phyloP scores from a whole-genome alignment of 2,888 invertebrate genomes.

The Lasioglossum malachurum region DNA sequence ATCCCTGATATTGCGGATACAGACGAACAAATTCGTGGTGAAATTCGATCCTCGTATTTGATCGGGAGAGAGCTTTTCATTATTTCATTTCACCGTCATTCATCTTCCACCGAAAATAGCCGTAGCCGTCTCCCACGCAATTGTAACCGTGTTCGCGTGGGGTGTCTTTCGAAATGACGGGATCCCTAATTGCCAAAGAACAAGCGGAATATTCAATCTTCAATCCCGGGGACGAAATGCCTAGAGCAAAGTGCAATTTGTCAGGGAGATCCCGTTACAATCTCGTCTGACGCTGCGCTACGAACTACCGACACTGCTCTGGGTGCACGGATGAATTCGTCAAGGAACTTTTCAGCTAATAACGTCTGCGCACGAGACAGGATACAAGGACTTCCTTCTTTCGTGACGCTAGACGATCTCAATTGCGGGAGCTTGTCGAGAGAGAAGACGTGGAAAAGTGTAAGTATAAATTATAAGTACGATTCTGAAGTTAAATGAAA shows the following conservation, averaged over 20 bases:
- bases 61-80: not conserved
- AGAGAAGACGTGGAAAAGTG: too few relatives aligned
- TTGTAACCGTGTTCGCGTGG: not conserved
- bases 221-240: not conserved
- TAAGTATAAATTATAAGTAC: too few relatives aligned
- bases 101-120: not conserved
- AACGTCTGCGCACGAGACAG: slow-evolving; percentile 14
- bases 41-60: not conserved
- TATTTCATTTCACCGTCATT: too few relatives aligned
- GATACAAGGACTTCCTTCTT: slow-evolving; percentile 5
- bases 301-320: slow-evolving; percentile 1
- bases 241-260: slow-evolving; percentile 35
- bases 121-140: not conserved
- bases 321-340: slow-evolving; percentile 36
- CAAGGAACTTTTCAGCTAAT: slow-evolving; percentile 35
- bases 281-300: slow-evolving; percentile 32
- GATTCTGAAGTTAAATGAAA: too few relatives aligned
- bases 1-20: not conserved
- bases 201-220: slow-evolving; percentile 25
- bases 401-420: not conserved
- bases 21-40: not conserved
- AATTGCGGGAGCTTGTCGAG: not conserved
- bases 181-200: not conserved
- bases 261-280: slow-evolving; percentile 31
- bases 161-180: not conserved